These are phyloP conservation scores for Pseudomyrmex flavicornis DNA, from an alignment of 1,140 invertebrate genomes.

Conservation along the genomic window DNA sequence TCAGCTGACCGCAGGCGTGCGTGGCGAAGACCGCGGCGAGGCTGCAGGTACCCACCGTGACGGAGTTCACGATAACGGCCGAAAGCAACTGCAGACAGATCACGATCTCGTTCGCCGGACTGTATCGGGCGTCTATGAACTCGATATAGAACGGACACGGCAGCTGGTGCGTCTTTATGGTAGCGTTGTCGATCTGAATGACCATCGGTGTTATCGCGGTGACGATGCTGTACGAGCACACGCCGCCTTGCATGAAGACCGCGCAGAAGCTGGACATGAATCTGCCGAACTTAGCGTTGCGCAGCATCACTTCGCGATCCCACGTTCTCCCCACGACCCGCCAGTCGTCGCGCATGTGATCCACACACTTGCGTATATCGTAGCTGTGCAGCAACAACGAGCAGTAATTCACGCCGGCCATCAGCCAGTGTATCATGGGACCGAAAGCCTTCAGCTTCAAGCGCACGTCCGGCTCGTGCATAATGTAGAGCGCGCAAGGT, in stretches of 20 bases:
- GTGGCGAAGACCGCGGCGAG: slow-evolving; percentile 63
- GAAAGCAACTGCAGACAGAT: slow-evolving; percentile 44
- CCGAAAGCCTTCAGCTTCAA: slow-evolving; percentile 73
- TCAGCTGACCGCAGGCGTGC: slow-evolving; percentile 72
- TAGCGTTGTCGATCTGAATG: slow-evolving; percentile 58
- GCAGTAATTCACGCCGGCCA: slow-evolving; percentile 76
- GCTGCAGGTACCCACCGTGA: slow-evolving; percentile 63
- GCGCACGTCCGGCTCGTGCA: slow-evolving; percentile 65
- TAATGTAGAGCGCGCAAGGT: slow-evolving; percentile 44
- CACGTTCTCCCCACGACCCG: not conserved
- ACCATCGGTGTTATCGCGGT: slow-evolving; percentile 59
- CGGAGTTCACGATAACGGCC: slow-evolving; percentile 51
- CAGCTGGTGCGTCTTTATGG: slow-evolving; percentile 39
- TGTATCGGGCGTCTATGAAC: slow-evolving; percentile 48
- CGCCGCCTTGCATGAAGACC: slow-evolving; percentile 73
- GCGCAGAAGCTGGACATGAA: slow-evolving; percentile 65
- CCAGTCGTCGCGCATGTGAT: slow-evolving; percentile 63
- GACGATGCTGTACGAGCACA: slow-evolving; percentile 74
- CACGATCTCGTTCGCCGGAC: slow-evolving; percentile 66
- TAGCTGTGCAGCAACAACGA: slow-evolving; percentile 59
- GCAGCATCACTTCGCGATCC: slow-evolving; percentile 59
- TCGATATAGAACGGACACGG: slow-evolving; percentile 59
- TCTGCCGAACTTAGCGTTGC: slow-evolving; percentile 54
- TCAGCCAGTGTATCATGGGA: slow-evolving; percentile 75
- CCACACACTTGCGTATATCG: slow-evolving; percentile 68